Evolutionary conservation across 2,797 vertebrate genomes (phyloP).

Genomic region (Crenichthys baileyi): DNA sequence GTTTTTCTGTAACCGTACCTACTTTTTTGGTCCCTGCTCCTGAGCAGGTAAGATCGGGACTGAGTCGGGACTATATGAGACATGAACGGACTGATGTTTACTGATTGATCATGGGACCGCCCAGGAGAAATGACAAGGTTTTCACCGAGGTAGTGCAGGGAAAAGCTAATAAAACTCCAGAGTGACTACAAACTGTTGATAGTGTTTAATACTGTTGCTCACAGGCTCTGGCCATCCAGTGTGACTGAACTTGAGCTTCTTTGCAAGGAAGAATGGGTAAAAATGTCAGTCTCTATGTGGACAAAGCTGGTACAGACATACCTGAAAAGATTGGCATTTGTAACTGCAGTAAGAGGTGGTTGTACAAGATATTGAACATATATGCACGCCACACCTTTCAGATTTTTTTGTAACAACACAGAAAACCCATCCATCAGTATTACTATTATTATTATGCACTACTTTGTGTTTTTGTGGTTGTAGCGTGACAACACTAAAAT

Average conservation of each 20-base stretch:
- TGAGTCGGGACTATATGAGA: too few relatives aligned
- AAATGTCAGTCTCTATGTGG: background rate
- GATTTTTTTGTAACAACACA: background rate
- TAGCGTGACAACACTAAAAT: background rate
- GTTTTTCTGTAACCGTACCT: too few relatives aligned
- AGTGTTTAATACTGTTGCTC: background rate
- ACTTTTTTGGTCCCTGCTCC: too few relatives aligned
- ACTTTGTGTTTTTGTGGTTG: background rate
- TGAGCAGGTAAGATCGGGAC: too few relatives aligned
- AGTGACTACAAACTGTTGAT: background rate
- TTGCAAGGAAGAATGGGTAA: background rate
- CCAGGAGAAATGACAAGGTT: too few relatives aligned
- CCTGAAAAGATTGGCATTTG: too few relatives aligned
- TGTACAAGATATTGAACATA: background rate
- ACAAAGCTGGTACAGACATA: background rate
- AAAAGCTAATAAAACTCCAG: too few relatives aligned
- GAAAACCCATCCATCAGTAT: background rate
- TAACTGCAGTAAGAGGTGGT: too few relatives aligned
- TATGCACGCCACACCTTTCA: background rate
- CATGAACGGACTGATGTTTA: too few relatives aligned
- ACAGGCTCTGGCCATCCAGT: background rate
- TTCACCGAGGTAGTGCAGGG: too few relatives aligned
- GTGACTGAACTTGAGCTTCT: background rate
- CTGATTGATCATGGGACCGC: too few relatives aligned
- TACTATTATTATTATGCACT: background rate